phyloP scores from a whole-genome alignment of 2,888 invertebrate species.

The Tillus elongatus region DNA sequence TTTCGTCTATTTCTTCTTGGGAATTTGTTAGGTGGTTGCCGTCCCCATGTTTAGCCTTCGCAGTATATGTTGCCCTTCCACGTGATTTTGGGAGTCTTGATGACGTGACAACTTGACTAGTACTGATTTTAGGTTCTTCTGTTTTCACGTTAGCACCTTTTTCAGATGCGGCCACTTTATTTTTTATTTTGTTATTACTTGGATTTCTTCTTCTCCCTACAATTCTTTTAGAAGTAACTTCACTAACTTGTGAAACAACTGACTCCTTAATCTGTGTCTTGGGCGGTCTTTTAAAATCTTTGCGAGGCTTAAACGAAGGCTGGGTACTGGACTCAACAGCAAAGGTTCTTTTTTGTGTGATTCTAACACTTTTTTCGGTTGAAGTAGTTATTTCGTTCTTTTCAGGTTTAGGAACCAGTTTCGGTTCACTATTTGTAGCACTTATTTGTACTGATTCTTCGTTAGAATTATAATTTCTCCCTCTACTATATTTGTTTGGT shows the following conservation, averaged over 20 bases:
- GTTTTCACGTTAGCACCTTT: constrained; percentile 5
- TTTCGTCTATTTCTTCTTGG: constrained; percentile 50
- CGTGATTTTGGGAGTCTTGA: constrained; percentile 19
- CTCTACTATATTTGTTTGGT: constrained; percentile 15
- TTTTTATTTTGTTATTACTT: neutral
- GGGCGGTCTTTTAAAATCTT: constrained; percentile 13
- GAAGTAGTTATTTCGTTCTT: constrained; percentile 11
- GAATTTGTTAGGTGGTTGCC: constrained; percentile 25
- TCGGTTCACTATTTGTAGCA: constrained; percentile 29
- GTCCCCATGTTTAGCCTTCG: constrained; percentile 13
- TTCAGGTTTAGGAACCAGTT: constrained; percentile 23
- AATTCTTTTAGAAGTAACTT: constrained; percentile 34
- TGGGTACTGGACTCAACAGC: constrained; percentile 5
- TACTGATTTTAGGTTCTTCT: constrained; percentile 16
- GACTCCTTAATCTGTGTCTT: constrained; percentile 29
- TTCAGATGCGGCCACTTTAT: too few relatives aligned
- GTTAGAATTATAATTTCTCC: constrained; percentile 8
- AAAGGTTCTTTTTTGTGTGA: constrained; percentile 13
- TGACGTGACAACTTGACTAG: constrained; percentile 16
- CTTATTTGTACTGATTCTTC: constrained; percentile 26
- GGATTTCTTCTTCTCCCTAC: constrained; percentile 19
- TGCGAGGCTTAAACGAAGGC: neutral
- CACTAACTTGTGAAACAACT: constrained; percentile 34
- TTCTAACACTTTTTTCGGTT: constrained; percentile 10
- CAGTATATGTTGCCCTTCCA: neutral